Evolutionary conservation across 2,797 vertebrate genomes (phyloP).

Genomic region (Poecile montanus): DNA sequence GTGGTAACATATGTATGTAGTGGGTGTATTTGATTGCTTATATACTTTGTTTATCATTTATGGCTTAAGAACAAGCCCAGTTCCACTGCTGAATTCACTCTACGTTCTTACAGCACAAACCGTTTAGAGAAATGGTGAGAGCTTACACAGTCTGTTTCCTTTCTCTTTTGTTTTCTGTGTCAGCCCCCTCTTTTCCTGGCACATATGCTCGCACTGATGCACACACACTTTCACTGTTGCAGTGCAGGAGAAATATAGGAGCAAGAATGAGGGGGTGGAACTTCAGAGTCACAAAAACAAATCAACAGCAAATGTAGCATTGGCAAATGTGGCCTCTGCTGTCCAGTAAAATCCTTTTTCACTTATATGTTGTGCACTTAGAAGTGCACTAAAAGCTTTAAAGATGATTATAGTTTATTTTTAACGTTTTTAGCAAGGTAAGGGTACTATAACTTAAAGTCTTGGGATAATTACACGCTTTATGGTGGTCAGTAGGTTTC

Average conservation of each 20-base stretch:
- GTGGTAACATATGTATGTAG: background rate
- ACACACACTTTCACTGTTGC: background rate
- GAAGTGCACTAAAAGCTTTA: background rate
- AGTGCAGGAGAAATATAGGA: background rate
- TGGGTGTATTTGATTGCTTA: background rate
- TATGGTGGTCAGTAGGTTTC: background rate
- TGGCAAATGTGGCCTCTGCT: background rate
- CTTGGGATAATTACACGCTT: background rate
- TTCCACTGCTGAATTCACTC: background rate
- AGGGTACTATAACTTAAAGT: background rate
- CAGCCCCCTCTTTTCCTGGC: background rate
- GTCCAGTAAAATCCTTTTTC: background rate
- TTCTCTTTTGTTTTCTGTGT: background rate
- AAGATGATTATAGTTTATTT: background rate
- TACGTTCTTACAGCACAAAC: background rate
- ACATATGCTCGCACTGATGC: background rate
- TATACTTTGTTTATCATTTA: background rate
- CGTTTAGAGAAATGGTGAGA: background rate
- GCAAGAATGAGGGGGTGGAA: background rate
- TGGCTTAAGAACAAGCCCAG: background rate
- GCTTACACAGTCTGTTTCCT: background rate
- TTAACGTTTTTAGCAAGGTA: background rate
- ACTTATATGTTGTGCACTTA: background rate
- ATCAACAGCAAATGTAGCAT: background rate
- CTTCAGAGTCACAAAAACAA: background rate